Base-by-base conservation (phyloP, 1,140 invertebrate species). In the Cotesia typhae region DNA sequence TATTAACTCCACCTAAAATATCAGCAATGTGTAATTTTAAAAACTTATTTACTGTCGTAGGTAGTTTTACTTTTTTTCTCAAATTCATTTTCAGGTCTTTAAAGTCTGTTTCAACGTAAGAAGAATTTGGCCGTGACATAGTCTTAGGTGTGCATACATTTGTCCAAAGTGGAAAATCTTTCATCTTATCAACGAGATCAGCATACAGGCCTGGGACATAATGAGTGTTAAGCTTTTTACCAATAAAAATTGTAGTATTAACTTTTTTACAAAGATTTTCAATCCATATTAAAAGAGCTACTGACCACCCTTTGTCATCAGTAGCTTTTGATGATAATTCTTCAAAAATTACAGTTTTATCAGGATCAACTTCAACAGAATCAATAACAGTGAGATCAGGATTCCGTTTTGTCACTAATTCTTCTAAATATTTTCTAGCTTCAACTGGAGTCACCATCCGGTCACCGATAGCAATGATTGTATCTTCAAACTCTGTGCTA, bases 1-100 rank as follows among this genome's bases (percentile, higher is more conserved):
- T 38, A 14, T 38, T 12, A 7, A 35, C 60, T 17, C 37, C 60
- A 63, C 37, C 60, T 35, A 63, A 63, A 63, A 63, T n/a, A 3
- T 17, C 59, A 17, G 28, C 14, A 35, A 61, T 61, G 3, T 61
- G 59, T 61, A 52, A 52, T 52, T 52, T n/a, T 20, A 20, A 20
- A 52, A 52, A 52, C n/a, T 52, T n/a, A 1, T 52, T 52, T 7
- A 52, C n/a, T 20, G 20, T 20, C 20, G 20, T 20, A 20, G 20
- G 20, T 20, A 20, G 2, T 20, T 20, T 20, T 20, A 20, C 20
- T 20, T 20, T 20, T 20, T 20, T 20, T 20, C 2, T 20, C 20
- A 20, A 20, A 20, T 1, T 1, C 20, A 20, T 20, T 20, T 20
- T 20, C 20, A 20, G 20, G 20, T 20, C 20, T 20, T 20, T 20